Evolutionary conservation across 2,888 invertebrate species (phyloP).

Genomic region (Synergus japonicus): DNA sequence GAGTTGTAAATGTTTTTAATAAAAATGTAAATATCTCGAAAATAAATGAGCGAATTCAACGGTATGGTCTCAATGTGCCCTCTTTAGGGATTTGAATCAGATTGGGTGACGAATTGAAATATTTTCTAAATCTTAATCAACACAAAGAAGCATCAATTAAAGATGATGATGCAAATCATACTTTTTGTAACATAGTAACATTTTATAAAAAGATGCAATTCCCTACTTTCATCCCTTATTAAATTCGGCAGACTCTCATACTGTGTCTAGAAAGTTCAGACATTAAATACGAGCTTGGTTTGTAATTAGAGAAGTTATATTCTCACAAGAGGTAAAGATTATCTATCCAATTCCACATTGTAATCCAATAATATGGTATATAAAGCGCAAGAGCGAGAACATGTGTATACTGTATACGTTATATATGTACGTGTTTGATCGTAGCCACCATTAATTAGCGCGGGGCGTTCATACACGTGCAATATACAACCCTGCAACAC

Average conservation of each 20-base stretch:
- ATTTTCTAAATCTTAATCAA: neutral
- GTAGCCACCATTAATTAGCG: slow-evolving; percentile 43
- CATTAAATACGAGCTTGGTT: slow-evolving; percentile 52
- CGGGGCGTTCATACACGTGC: slow-evolving; percentile 18
- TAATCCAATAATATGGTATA: slow-evolving; percentile 60
- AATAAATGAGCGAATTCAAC: slow-evolving; percentile 51
- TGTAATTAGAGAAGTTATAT: slow-evolving; percentile 56
- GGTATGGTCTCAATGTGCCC: neutral
- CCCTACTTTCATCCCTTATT: too few species aligned
- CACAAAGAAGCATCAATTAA: neutral
- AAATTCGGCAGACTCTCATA: too few species aligned
- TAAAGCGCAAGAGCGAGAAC: slow-evolving; percentile 47
- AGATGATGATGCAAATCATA: neutral
- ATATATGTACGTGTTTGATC: slow-evolving; percentile 45
- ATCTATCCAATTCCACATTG: slow-evolving; percentile 60
- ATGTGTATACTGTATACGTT: neutral
- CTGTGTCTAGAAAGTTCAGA: neutral
- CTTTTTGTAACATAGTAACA: too few species aligned
- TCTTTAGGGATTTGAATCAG: neutral
- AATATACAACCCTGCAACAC: too few species aligned
- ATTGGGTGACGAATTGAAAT: neutral
- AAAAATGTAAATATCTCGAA: slow-evolving; percentile 63
- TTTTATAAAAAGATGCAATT: too few species aligned
- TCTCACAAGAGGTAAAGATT: slow-evolving; percentile 59
- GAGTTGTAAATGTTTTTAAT: slow-evolving; percentile 66